Evolutionary conservation across 2,113 vertebrate genomes (phyloP).

Genomic region (Crypturellus undulatus): DNA sequence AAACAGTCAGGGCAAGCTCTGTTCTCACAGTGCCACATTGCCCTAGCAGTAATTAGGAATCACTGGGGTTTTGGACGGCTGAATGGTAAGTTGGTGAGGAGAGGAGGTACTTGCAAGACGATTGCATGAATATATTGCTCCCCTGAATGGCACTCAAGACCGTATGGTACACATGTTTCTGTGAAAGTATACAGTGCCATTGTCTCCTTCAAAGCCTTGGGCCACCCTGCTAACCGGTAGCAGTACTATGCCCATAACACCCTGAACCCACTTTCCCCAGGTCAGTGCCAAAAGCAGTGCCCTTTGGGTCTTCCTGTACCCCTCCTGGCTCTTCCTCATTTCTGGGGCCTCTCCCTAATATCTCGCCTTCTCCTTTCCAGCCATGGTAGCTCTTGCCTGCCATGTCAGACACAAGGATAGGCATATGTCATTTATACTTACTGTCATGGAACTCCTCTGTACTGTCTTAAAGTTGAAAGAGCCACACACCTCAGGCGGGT

Average conservation of each 20-base stretch:
- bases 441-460: not conserved
- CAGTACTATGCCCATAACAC: not conserved
- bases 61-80: not conserved
- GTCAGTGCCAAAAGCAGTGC: not conserved
- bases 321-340: not conserved
- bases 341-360: not conserved
- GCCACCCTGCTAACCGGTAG: not conserved
- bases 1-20: not conserved
- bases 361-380: not conserved
- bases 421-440: not conserved
- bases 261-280: not conserved
- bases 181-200: not conserved
- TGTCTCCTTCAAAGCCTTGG: not conserved
- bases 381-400: rapidly evolving
- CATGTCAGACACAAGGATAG: rapidly evolving
- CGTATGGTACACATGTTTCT: not conserved
- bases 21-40: not conserved
- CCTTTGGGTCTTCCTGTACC: too few relatives aligned
- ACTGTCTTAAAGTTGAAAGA: not conserved
- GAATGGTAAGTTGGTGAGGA: not conserved
- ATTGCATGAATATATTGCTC: not conserved
- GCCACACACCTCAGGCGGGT: not conserved
- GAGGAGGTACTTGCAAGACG: not conserved
- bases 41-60: not conserved
- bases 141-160: not conserved